Evolutionary conservation across 2,113 vertebrate species (phyloP), one percentile per base, ranked within the genome.

Genomic region (Crotalus viridis): DNA sequence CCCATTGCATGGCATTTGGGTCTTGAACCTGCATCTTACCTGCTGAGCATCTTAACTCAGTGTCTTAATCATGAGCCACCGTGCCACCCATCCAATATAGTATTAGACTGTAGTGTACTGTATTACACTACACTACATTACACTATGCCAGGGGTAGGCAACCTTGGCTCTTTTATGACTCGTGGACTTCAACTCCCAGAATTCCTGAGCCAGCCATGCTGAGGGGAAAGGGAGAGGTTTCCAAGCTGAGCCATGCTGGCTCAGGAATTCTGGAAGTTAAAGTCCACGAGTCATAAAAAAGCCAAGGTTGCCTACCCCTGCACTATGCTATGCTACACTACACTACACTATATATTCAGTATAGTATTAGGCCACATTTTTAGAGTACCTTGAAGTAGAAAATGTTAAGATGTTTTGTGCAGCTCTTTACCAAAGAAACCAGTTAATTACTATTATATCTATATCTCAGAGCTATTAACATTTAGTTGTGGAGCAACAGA

Each of bases 391-490:
- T 89, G 46, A 46, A 56, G 54, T 43, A 2, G 13, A 17, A 46
- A 12, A 22, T n/a, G n/a, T 81, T 89, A 56, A 87, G 15, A 86
- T 86, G 33, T 33, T 92, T 86, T 54, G 3, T 21, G 46, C 5
- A 21, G 12, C 26, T 92, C 81, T 48, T 48, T 74, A 51, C 48
- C 61, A 57, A 52, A 85, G 69, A 39, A 56, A 90, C 92, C 93
- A 91, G 48, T n/a, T 59, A 81, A 43, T 81, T 81, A 9, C 94
- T 93, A 93, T 39, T 93, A 19, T 95, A 92, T 89, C 28, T 93
- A 61, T 95, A 0, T 55, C 15, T 94, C 94, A 95, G 91, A 56
- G 28, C 26, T 89, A 46, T 69, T 0, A 22, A 12, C 1, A 12
- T 95, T 94, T 88, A 90, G 89, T 57, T 95, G 90, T 1, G 0